Evolutionary conservation across 1,140 invertebrate genomes (phyloP), one percentile per base, ranked within the genome.

Genomic region (Drosophila pseudoananassae): DNA sequence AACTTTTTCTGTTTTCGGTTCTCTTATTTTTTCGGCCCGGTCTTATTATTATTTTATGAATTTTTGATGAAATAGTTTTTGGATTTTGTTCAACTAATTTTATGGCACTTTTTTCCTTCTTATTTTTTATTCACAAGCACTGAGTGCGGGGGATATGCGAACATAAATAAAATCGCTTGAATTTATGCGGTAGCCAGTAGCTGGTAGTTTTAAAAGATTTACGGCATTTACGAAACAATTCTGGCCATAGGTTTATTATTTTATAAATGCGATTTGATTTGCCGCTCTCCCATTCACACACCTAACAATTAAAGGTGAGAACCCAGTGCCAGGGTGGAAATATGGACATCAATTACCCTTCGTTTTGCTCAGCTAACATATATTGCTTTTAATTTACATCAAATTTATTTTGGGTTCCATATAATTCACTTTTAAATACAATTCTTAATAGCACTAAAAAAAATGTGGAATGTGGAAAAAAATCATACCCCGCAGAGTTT

Each of bases 51-150:
- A 58, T 81, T 78, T 87, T 87, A 87, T 87, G 78, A 65, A 87
- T 87, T 87, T 87, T 87, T 87, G 78, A 88, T 87, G 74, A 78
- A 87, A 87, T 78, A 88, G 74, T 82, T 88, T 82, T 85, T 82
- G 69, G 65, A 78, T 88, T 82, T 77, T 56, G 55, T 72, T 55
- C 70, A 78, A 78, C 82, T 87, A 87, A 87, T 87, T 88, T 87
- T 56, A 69, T 58, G 54, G 31, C 17, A 36, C 36, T 69, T 68
- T 68, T 76, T 59, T 66, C 12, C 8, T 45, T 50, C n/a, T 47
- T 69, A 50, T 73, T 65, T 75, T 29, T 58, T 31, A 45, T 54
- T 47, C 50, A 20, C 12, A 38, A 15, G 49, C 17, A 20, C 36
- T 33, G 43, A 23, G 25, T 15, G 40, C 25, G 61, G 64, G 47